These are phyloP conservation scores for chimpanzee (Pan troglodytes) DNA, from an alignment of 2,113 vertebrate species.

Conservation along the genomic window NHGRI_mPanTro3-v2.1_pri NC_072398.2:18751501-18752000, in stretches of 20 bases:
- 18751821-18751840: not conserved
- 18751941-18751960: not conserved
- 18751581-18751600: not conserved
- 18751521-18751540: not conserved
- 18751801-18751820: not conserved
- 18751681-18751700: not conserved
- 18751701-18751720: not conserved
- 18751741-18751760: not conserved
- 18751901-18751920: not conserved
- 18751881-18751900: not conserved
- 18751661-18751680: too few species aligned
- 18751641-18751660: not conserved
- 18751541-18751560: not conserved
- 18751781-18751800: not conserved
- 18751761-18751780: not conserved
- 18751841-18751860: not conserved
- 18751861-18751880: not conserved
- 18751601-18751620: not conserved
- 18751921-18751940: not conserved
- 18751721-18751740: not conserved
- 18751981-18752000: not conserved
- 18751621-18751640: too few species aligned
- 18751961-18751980: not conserved
- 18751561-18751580: not conserved
- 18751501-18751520: not conserved